These are phyloP conservation scores for Hoplias malabaricus DNA, from an alignment of 2,113 vertebrate species.

Conservation along the genomic window DNA sequence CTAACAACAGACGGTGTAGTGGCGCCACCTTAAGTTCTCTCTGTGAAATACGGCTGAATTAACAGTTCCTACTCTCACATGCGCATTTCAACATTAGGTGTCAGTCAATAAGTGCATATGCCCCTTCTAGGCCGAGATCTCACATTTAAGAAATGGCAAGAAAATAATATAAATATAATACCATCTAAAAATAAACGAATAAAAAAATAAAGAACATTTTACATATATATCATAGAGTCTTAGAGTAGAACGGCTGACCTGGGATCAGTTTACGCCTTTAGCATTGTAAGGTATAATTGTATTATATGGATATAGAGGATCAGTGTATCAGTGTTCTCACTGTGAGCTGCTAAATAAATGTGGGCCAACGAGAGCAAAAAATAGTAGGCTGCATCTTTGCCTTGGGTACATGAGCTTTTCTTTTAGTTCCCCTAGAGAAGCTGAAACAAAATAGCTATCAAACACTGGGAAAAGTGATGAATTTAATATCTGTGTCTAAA, in stretches of 20 bases:
- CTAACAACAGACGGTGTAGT: no score
- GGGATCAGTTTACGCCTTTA: neutral
- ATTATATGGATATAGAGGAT: neutral
- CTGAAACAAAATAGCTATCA: neutral
- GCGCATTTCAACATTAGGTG: no score
- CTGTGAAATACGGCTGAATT: no score
- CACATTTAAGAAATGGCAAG: no score
- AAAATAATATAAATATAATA: no score
- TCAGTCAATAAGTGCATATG: no score
- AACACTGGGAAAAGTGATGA: neutral
- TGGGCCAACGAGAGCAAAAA: neutral
- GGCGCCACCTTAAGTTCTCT: no score
- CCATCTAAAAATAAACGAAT: neutral
- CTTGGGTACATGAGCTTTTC: neutral
- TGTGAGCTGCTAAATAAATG: neutral
- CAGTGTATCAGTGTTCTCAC: neutral
- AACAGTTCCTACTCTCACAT: no score
- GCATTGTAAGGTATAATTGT: neutral
- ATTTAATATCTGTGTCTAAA: neutral
- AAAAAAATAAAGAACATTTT: neutral
- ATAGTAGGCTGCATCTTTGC: neutral
- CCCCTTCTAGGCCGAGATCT: no score
- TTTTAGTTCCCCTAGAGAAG: neutral
- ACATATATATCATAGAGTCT: neutral
- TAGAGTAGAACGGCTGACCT: neutral